Percentiles rank a stretch among this genome's conserved stretches.
These are phyloP conservation scores for Schrankia costaestrigalis DNA, from an alignment of 2,888 invertebrate genomes.

Conservation along the genomic window DNA sequence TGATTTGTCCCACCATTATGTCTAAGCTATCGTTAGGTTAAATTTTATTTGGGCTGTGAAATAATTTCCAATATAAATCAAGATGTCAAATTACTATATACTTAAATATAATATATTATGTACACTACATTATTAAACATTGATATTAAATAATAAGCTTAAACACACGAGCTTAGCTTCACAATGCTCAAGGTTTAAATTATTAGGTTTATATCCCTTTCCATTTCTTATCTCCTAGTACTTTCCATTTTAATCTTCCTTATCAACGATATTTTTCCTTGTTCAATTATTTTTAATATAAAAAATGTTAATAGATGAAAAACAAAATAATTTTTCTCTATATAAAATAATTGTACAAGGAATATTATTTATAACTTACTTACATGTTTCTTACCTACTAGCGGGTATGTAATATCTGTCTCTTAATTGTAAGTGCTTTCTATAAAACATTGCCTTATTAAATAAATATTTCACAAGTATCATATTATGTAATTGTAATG, in stretches of 20 bases:
- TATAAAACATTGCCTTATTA: conserved; percentile 71
- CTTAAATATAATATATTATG: conserved; percentile 20
- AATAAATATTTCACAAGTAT: conserved; percentile 48
- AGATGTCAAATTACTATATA: conserved; percentile 38
- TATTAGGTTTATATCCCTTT: conserved; percentile 38
- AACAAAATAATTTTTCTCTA: background rate
- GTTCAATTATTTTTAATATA: conserved; percentile 6
- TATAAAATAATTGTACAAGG: conserved; percentile 9
- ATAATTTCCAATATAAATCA: conserved; percentile 31
- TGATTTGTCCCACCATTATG: conserved; percentile 11
- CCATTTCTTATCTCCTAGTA: conserved; percentile 40
- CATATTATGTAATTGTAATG: conserved; percentile 46
- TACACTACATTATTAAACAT: conserved; percentile 33
- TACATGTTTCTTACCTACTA: conserved; percentile 31
- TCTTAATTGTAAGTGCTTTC: conserved; percentile 56
- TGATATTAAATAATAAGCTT: conserved; percentile 60
- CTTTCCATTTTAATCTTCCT: conserved; percentile 29
- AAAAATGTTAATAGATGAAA: background rate
- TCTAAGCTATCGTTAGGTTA: conserved; percentile 20
- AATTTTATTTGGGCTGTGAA: conserved; percentile 42
- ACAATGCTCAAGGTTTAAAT: conserved; percentile 56
- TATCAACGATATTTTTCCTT: conserved; percentile 14
- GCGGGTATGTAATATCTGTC: conserved; percentile 32
- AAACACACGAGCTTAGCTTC: conserved; percentile 68
- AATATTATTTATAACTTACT: conserved; percentile 9